Base-by-base conservation (phyloP, 1,140 invertebrate species). In the Drosophila lacteicornis region DNA sequence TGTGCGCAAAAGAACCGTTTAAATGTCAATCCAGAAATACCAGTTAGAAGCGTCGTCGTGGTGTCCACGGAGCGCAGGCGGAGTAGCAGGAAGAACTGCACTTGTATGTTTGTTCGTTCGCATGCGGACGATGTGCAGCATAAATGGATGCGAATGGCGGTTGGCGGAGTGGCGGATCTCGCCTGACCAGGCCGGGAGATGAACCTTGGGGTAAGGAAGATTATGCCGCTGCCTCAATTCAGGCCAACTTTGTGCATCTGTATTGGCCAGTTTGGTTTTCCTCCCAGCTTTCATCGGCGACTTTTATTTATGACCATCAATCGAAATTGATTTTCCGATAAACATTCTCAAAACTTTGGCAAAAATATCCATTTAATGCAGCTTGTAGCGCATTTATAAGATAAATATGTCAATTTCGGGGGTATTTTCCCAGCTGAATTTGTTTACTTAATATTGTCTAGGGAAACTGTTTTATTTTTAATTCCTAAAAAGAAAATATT, bases 11-110 rank as follows among this genome's bases (percentile, higher is more conserved):
- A 91, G 88, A 91, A 91, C 87, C 87, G 87, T 91, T 91, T 91
- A 91, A 91, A 91, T 91, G 87, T 91, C 88, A 91, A 91, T 91
- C 87, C 83, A 88, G 87, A 91, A 91, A 91, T 91, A 91, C 87
- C 87, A 91, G 87, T 91, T 91, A 90, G 84, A 90, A 80, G 79
- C 73, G 78, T 86, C 74, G 77, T 55, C 6, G 51, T 36, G 33
- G 83, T 60, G 69, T 65, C 75, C 60, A 70, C 61, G 57, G 62
- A 68, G 51, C 47, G 53, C 19, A 69, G 74, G 77, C 69, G 71
- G 47, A 79, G 62, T 71, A 84, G 61, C 69, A 85, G 80, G 81
- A 87, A 87, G 85, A 87, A 79, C 79, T 77, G 81, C 65, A 87
- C 73, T 90, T 90, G 78, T 84, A 84, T 80, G 85, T 90, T 84